Base-by-base conservation (phyloP, 2,888 invertebrate species). In the Synanthedon myopaeformis region DNA sequence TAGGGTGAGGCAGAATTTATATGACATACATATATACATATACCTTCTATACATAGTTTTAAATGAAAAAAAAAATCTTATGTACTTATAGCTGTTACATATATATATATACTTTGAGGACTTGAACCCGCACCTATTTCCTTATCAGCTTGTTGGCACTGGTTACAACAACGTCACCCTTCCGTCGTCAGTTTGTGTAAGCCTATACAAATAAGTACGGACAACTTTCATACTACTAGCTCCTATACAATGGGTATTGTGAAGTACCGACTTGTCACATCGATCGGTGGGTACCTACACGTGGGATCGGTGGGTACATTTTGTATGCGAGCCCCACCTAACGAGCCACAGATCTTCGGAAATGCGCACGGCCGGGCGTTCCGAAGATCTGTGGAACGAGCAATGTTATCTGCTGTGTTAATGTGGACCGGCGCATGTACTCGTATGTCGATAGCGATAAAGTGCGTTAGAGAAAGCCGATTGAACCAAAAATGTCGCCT, bases 321-420 rank as follows among this genome's bases (percentile, higher is more conserved):
- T 35, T 76, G 78, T 81, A 78, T 79, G 74, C 78, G 64, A 35
- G 35, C 10, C 35, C 35, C 35, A 35, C 35, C 35, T 8, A 10
- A 62, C 61, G 62, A 58, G 65, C 61, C n/a, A n/a, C n/a, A n/a
- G n/a, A n/a, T n/a, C n/a, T n/a, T n/a, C n/a, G n/a, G n/a, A n/a
- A n/a, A n/a, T n/a, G n/a, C n/a, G n/a, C n/a, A n/a, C n/a, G n/a
- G n/a, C n/a, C n/a, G n/a, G n/a, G n/a, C n/a, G n/a, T n/a, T n/a
- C n/a, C n/a, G n/a, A n/a, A n/a, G n/a, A n/a, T n/a, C n/a, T n/a
- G n/a, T n/a, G n/a, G 35, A 10, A 62, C 61, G 62, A 58, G 65
- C 61, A 58, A 57, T 67, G 73, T 79, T 81, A 79, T 79, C 76
- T 77, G 74, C 79, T 79, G 79, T 81, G 73, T 76, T 60, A 70